Evolutionary conservation across 2,797 vertebrate species (phyloP), one percentile per base, ranked within the genome.

Genomic region (Mico argentatus): DNA sequence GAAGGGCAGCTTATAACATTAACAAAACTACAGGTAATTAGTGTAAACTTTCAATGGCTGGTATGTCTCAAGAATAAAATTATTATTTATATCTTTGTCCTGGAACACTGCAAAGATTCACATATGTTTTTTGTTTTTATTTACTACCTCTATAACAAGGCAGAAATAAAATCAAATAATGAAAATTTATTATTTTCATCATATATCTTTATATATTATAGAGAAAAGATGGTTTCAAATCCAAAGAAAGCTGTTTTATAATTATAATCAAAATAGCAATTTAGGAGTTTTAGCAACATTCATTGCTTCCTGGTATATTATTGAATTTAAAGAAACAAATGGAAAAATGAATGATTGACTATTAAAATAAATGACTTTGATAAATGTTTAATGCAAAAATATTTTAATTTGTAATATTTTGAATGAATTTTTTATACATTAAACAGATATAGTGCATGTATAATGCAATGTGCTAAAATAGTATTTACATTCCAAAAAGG

Each of bases 11-110:
- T 98, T 98, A 99, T 98, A 99, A 99, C 98, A 99, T 99, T 99
- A 99, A 98, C 98, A 98, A 98, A 99, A 99, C 99, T 98, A 98
- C 98, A 99, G 98, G 98, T 98, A 99, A 99, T 99, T 99, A 99
- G 99, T 98, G 98, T 98, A 98, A 99, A 99, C 98, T 99, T 99
- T 99, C 98, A 98, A 98, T 98, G 98, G 98, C 97, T 97, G 98
- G 97, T 96, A 97, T 98, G 98, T 98, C 98, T 97, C 95, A 98
- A 97, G 98, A 98, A 98, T 98, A 98, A 98, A 98, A 98, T 98
- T 98, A 95, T 98, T 98, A 98, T 98, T 98, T 99, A 98, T 98
- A 98, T 98, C 98, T 98, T 98, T 98, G 97, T 92, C 96, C 96
- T 92, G 96, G 96, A 97, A 97, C 97, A 98, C 89, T 91, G 97